These are phyloP conservation scores for Grammomys surdaster DNA, from an alignment of 2,113 vertebrate species.

Conservation along the genomic window DNA sequence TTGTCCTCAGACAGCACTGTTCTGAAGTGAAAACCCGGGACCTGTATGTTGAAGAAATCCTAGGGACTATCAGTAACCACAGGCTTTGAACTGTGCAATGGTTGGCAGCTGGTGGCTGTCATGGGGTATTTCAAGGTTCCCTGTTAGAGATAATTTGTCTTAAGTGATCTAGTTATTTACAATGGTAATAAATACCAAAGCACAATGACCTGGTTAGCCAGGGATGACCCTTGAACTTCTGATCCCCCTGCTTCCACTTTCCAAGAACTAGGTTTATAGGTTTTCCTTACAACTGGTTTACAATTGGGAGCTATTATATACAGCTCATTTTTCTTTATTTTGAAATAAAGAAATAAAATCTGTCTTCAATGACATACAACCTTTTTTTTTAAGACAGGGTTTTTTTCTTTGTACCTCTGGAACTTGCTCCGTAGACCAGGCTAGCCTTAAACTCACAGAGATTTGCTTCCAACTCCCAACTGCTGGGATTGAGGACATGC, in stretches of 20 bases:
- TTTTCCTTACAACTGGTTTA: not conserved
- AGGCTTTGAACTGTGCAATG: not conserved
- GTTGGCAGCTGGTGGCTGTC: constrained; percentile 20
- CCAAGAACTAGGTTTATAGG: not conserved
- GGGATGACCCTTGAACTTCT: not conserved
- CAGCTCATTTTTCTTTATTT: constrained; percentile 60
- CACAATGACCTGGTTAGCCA: not conserved
- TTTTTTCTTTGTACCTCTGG: not conserved
- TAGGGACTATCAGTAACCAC: not conserved
- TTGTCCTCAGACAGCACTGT: not conserved
- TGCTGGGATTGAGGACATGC: not conserved
- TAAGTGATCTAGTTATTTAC: constrained; percentile 54
- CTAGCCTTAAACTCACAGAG: not conserved
- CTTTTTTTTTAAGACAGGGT: not conserved
- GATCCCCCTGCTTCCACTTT: not conserved
- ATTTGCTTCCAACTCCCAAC: not conserved
- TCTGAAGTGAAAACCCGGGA: not conserved
- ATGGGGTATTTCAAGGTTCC: constrained; percentile 60
- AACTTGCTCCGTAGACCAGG: not conserved
- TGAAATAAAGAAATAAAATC: constrained; percentile 32
- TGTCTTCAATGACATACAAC: not conserved
- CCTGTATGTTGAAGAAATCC: not conserved
- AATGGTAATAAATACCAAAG: constrained; percentile 63
- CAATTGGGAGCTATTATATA: constrained; percentile 43
- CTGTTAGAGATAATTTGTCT: constrained; percentile 70